These are phyloP conservation scores for Panopea generosa DNA, from an alignment of 2,888 invertebrate genomes.

Conservation along the genomic window DNA sequence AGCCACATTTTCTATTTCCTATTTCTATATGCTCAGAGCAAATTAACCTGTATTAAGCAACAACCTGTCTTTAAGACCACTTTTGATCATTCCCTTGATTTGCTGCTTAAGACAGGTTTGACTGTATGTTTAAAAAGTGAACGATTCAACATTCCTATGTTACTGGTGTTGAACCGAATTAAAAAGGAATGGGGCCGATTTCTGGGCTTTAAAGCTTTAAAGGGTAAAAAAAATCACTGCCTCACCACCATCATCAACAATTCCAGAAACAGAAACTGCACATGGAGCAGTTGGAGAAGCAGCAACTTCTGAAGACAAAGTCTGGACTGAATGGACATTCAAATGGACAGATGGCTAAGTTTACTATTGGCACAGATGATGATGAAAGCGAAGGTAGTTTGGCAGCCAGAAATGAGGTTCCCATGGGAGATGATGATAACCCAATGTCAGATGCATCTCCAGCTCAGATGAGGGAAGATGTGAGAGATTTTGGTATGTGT, in stretches of 20 bases:
- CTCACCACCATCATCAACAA: neutral
- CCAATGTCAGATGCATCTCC: conserved; percentile 58
- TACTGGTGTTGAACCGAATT: no score
- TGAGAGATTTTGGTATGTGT: neutral
- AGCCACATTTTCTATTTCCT: no score
- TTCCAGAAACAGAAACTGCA: conserved; percentile 58
- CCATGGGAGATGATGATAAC: conserved; percentile 70
- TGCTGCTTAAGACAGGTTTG: no score
- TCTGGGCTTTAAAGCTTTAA: no score
- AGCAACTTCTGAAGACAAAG: conserved; percentile 2
- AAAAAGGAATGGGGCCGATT: no score
- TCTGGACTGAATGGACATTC: conserved; percentile 4
- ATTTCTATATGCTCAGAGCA: no score
- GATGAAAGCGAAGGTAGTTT: conserved; percentile 48
- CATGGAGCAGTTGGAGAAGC: conserved; percentile 38
- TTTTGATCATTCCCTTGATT: no score
- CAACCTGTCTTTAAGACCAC: no score
- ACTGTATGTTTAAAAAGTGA: no score
- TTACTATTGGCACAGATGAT: conserved; percentile 59
- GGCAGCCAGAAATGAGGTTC: conserved; percentile 48
- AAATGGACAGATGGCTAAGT: conserved; percentile 43
- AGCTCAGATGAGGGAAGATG: conserved; percentile 19
- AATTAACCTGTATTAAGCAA: no score
- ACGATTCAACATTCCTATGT: no score
- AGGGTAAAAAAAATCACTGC: no score